Evolutionary conservation across 2,888 invertebrate species (phyloP).

Genomic region (Lysandra bellargus): DNA sequence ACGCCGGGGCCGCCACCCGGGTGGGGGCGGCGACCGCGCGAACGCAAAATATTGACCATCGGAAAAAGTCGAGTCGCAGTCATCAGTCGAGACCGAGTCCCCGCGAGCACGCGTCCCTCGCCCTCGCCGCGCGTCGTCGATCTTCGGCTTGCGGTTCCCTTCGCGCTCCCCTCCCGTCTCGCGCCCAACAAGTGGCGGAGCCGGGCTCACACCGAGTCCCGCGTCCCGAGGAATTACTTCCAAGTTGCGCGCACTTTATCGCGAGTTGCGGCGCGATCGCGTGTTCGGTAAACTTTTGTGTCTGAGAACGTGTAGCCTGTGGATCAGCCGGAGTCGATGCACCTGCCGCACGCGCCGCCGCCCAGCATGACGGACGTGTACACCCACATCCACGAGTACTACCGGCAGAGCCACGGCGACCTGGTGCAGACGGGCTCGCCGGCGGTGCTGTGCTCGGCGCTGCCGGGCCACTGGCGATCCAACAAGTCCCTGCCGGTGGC

Average conservation of each 20-base stretch:
- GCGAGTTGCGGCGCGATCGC: constrained; percentile 60
- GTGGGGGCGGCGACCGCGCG: constrained; percentile 79
- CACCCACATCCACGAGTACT: constrained; percentile 87
- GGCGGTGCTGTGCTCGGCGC: constrained; percentile 94
- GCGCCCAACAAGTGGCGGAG: constrained; percentile 74
- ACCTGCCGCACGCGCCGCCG: constrained; percentile 82
- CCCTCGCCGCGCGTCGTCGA: constrained; percentile 74
- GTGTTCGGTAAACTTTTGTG: constrained; percentile 56
- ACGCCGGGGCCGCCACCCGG: constrained; percentile 76
- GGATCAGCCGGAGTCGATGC: constrained; percentile 79
- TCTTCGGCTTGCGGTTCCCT: constrained; percentile 77
- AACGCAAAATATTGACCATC: constrained; percentile 82
- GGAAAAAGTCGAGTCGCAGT: constrained; percentile 81
- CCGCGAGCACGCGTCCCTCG: constrained; percentile 72
- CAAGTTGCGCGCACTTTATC: constrained; percentile 62
- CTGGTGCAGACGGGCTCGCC: constrained; percentile 97
- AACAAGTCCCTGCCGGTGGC: constrained; percentile 98
- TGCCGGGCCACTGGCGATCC: constrained; percentile 98
- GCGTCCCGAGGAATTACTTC: constrained; percentile 73
- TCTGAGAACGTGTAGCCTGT: constrained; percentile 68
- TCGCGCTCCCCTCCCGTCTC: constrained; percentile 73
- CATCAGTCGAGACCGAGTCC: constrained; percentile 80
- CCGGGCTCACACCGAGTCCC: constrained; percentile 62
- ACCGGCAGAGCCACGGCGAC: constrained; percentile 95
- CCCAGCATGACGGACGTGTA: constrained; percentile 87